Evolutionary conservation across 2,113 vertebrate species (phyloP).

Genomic region (Hipposideros armiger): DNA sequence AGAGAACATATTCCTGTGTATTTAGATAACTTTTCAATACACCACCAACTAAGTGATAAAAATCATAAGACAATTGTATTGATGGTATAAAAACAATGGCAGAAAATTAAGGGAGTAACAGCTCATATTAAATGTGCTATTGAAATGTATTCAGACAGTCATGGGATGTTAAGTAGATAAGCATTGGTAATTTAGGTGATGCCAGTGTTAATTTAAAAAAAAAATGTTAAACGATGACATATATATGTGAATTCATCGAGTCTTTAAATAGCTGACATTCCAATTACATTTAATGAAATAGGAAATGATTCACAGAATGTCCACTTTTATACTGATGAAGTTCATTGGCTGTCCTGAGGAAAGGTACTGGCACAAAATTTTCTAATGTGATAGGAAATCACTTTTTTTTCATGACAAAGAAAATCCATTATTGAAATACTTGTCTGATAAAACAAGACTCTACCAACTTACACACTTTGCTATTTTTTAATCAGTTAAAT

Average conservation of each 20-base stretch:
- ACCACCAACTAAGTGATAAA: not conserved
- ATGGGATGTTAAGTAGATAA: not conserved
- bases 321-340: not conserved
- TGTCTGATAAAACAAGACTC: not conserved
- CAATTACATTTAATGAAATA: conserved; percentile 14
- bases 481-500: not conserved
- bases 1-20: not conserved
- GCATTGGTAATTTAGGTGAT: not conserved
- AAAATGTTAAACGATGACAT: conserved; percentile 10
- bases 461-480: not conserved
- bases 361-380: not conserved
- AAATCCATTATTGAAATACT: not conserved
- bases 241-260: not conserved
- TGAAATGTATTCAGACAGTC: not conserved
- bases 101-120: not conserved
- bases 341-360: not conserved
- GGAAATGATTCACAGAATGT: not conserved
- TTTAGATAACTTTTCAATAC: not conserved
- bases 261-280: conserved; percentile 3
- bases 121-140: not conserved
- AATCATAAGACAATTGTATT: not conserved
- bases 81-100: not conserved
- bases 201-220: not conserved
- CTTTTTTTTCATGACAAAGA: not conserved
- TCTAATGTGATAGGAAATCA: not conserved